Evolutionary conservation across 2,113 vertebrate species (phyloP).

Genomic region (Terrapene triunguis): DNA sequence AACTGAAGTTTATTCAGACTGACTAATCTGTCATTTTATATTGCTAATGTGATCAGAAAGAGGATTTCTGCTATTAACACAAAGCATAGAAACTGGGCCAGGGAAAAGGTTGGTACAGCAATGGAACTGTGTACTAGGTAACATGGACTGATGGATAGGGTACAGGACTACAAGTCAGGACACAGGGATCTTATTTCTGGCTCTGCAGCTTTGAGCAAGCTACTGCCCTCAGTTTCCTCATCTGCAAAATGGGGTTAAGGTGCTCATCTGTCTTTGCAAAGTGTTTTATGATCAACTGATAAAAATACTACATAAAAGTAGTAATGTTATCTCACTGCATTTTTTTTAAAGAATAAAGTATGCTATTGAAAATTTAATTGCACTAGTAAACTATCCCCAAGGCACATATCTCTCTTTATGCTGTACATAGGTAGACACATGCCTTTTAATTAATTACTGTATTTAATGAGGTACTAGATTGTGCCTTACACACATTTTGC

Average conservation of each 20-base stretch:
- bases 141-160: fast-evolving
- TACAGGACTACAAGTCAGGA: background rate
- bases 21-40: background rate
- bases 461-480: background rate
- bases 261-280: background rate
- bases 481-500: background rate
- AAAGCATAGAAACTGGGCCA: background rate
- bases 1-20: background rate
- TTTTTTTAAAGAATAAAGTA: background rate
- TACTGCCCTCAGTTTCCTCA: background rate
- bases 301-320: background rate
- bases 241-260: background rate
- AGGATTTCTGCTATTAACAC: background rate
- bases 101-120: background rate
- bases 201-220: background rate
- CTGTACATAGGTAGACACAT: background rate
- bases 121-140: background rate
- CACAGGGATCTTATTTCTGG: background rate
- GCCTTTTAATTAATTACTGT: background rate
- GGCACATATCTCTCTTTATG: background rate
- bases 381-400: background rate
- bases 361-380: background rate
- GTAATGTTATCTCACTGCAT: background rate
- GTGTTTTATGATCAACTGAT: background rate
- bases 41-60: background rate